These are phyloP conservation scores for Eumeta japonica DNA, from an alignment of 1,140 invertebrate genomes.

Conservation along the genomic window DNA sequence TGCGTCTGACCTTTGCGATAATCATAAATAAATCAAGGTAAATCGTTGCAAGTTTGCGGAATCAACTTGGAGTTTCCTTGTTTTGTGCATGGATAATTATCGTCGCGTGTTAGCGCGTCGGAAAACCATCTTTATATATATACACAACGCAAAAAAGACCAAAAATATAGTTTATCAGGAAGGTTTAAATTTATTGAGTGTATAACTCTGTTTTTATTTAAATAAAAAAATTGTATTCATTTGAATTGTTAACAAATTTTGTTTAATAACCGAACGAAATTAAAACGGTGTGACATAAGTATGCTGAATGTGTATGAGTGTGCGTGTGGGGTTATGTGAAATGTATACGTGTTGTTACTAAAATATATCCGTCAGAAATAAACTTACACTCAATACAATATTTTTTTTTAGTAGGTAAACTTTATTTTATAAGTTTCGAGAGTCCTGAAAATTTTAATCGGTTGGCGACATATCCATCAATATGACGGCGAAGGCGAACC, in stretches of 20 bases:
- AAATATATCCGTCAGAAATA: neutral
- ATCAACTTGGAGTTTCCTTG: too few relatives aligned
- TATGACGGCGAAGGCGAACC: constrained; percentile 2
- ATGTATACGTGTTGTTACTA: constrained; percentile 2
- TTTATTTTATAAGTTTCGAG: constrained; percentile 1
- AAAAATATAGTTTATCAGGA: constrained; percentile 33
- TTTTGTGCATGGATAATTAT: too few relatives aligned
- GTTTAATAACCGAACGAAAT: neutral
- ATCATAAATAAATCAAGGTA: too few relatives aligned
- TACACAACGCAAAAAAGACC: constrained; percentile 27
- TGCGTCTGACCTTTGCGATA: too few relatives aligned
- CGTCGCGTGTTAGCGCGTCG: constrained; percentile 35
- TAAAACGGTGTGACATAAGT: too few relatives aligned
- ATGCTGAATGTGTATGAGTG: neutral
- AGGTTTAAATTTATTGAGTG: constrained; percentile 16
- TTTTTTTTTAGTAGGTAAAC: neutral
- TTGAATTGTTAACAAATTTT: constrained; percentile 1
- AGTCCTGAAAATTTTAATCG: constrained; percentile 3
- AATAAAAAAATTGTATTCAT: constrained; percentile 2
- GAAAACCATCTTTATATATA: constrained; percentile 38
- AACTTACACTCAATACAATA: neutral
- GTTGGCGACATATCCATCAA: constrained; percentile 3
- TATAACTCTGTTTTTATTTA: constrained; percentile 5
- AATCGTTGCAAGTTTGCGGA: too few relatives aligned
- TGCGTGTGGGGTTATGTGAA: neutral